These are phyloP conservation scores for Netelia virgata DNA, from an alignment of 2,888 invertebrate genomes.

Conservation along the genomic window DNA sequence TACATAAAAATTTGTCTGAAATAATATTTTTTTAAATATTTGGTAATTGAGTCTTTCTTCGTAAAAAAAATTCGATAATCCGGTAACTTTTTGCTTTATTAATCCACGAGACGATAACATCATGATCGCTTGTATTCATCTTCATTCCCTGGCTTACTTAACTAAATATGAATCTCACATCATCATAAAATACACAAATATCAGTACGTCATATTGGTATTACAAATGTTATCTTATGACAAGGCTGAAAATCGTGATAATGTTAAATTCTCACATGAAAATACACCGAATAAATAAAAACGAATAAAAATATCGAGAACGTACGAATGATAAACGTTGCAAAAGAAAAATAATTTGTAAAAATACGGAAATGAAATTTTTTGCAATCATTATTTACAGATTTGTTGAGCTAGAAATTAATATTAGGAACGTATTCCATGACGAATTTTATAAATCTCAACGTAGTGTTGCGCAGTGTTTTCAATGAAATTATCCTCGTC, in stretches of 20 bases:
- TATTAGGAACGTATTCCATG: neutral
- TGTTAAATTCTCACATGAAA: constrained; percentile 18
- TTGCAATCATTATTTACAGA: neutral
- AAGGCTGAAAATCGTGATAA: constrained; percentile 62
- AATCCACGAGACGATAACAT: constrained; percentile 56
- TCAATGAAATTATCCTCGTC: constrained; percentile 1
- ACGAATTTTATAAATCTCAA: neutral
- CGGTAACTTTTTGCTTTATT: constrained; percentile 32
- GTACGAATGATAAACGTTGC: neutral
- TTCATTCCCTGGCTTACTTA: constrained; percentile 3
- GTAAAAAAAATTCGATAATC: neutral
- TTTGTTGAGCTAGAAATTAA: neutral
- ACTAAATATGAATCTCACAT: constrained; percentile 47
- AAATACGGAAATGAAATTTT: neutral
- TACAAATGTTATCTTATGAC: constrained; percentile 55
- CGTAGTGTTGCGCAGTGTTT: neutral
- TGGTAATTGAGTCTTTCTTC: neutral
- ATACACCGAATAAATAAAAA: constrained; percentile 9
- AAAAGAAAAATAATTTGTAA: too few relatives aligned
- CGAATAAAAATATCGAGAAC: neutral
- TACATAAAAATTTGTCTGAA: neutral
- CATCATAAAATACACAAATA: constrained; percentile 29
- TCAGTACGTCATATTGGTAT: neutral
- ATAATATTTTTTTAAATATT: neutral
- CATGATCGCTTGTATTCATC: constrained; percentile 29